Conservation (phyloP, 1,140 invertebrate genomes). For the Orius insidiosus region DNA sequence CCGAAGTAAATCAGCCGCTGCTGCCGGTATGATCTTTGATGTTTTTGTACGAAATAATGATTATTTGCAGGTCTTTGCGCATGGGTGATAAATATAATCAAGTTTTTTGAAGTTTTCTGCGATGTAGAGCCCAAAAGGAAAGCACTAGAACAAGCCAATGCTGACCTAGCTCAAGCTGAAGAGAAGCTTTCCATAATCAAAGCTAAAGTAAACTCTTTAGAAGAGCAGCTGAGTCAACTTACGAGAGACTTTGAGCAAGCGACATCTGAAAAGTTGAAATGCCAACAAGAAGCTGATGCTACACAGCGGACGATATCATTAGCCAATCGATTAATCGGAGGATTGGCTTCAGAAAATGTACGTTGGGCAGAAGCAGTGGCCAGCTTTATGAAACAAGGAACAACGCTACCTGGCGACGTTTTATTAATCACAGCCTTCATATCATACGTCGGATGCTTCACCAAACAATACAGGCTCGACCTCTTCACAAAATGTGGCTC, state of each 20-base stretch:
- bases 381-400: conserved; percentile 68
- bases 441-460: conserved; percentile 92
- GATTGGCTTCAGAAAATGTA: conserved; percentile 86
- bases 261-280: conserved; percentile 73
- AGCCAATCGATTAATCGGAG: conserved; percentile 85
- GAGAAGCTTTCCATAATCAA: conserved; percentile 76
- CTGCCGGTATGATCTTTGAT: conserved; percentile 37
- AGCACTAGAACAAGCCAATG: conserved; percentile 80
- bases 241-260: conserved; percentile 85
- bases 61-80: conserved; percentile 58
- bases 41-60: no score
- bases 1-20: conserved; percentile 76
- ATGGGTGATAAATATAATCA: conserved; percentile 93
- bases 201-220: conserved; percentile 71
- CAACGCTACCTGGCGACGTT: conserved; percentile 82
- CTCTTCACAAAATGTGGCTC: conserved; percentile 72
- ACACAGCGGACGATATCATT: conserved; percentile 77
- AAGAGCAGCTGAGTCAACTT: conserved; percentile 68
- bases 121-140: conserved; percentile 90
- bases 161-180: conserved; percentile 70
- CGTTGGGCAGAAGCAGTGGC: conserved; percentile 84
- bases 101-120: conserved; percentile 89
- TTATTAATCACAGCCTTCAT: conserved; percentile 86
- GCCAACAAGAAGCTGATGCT: conserved; percentile 77
- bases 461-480: conserved; percentile 77